These are phyloP conservation scores for Madoqua kirkii DNA, from an alignment of 2,113 vertebrate species.

Conservation along the genomic window DNA sequence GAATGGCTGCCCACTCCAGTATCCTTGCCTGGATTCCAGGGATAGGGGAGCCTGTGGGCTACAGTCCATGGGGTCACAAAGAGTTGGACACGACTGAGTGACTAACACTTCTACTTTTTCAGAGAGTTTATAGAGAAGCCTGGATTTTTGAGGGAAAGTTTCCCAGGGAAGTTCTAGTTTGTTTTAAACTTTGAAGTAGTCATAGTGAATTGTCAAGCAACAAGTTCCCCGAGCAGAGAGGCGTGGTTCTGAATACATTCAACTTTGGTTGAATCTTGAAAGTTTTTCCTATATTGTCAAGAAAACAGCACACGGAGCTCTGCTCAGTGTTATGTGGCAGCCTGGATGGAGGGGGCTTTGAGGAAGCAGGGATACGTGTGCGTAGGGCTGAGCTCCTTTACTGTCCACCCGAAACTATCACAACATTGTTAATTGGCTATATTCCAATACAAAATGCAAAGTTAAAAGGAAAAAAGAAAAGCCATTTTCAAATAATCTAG, in stretches of 20 bases:
- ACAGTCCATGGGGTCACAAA: background rate
- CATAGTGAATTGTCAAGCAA: background rate
- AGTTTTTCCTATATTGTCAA: background rate
- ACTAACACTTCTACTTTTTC: background rate
- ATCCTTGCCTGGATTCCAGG: background rate
- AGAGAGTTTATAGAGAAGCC: background rate
- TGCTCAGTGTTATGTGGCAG: background rate
- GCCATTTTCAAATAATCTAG: background rate
- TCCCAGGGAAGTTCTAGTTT: background rate
- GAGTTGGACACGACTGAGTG: background rate
- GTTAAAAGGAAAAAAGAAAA: background rate
- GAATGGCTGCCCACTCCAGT: background rate
- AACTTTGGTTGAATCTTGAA: background rate
- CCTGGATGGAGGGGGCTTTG: background rate
- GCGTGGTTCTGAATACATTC: background rate
- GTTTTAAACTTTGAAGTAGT: background rate
- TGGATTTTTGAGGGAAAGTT: background rate
- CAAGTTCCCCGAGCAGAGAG: background rate
- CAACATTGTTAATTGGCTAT: background rate
- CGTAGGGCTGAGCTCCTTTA: background rate
- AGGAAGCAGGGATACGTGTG: background rate
- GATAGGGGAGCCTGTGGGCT: background rate
- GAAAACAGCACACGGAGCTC: background rate
- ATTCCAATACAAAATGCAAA: background rate
- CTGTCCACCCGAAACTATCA: background rate